Percentiles rank a stretch among this genome's conserved stretches.
phyloP scores from a whole-genome alignment of 2,113 vertebrate genomes.

The Reinhardtius hippoglossoides region DNA sequence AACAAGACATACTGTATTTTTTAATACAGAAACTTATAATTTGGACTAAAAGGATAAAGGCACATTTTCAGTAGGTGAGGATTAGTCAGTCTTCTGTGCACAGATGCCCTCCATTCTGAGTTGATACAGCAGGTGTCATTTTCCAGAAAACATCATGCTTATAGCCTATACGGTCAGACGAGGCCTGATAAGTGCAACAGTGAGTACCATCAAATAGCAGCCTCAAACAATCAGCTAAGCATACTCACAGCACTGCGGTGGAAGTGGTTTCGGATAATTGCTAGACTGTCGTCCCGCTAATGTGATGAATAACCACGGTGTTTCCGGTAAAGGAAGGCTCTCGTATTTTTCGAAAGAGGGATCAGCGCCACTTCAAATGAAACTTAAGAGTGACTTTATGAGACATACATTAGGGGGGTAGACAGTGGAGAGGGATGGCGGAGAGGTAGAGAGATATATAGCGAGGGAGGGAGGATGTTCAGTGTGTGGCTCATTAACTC shows the following conservation, averaged over 20 bases:
- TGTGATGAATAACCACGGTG: conserved; percentile 44
- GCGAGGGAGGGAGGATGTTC: conserved; percentile 42
- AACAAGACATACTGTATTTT: no score
- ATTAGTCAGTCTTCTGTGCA: no score
- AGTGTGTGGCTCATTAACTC: conserved; percentile 68
- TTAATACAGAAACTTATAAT: no score
- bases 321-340: conserved; percentile 29
- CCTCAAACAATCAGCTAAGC: conserved; percentile 46
- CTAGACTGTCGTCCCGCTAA: conserved; percentile 56
- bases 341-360: conserved; percentile 40
- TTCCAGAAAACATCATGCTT: background rate
- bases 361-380: conserved; percentile 45
- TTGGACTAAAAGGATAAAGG: no score
- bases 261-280: conserved; percentile 55
- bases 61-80: no score
- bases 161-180: background rate
- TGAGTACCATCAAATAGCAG: conserved; percentile 55
- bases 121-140: no score
- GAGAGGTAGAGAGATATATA: conserved; percentile 40
- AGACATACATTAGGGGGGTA: conserved; percentile 16
- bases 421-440: conserved; percentile 10
- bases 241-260: conserved; percentile 29
- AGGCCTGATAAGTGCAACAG: conserved; percentile 32
- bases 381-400: conserved; percentile 26
- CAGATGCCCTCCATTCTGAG: no score